Evolutionary conservation across 2,888 invertebrate species (phyloP).

Genomic region (Epistrophe grossulariae): DNA sequence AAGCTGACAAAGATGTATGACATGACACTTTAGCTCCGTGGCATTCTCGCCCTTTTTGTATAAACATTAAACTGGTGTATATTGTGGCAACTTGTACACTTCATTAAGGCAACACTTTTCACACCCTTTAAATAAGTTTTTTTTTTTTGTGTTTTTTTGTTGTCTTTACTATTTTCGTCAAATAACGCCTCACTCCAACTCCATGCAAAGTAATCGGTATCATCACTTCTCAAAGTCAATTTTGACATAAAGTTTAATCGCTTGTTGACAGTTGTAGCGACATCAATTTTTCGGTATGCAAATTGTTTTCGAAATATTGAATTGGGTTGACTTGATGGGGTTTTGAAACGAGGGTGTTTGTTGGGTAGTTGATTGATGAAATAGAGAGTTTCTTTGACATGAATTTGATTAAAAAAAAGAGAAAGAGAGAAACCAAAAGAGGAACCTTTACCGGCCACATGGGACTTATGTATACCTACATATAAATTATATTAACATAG

Average conservation of each 20-base stretch:
- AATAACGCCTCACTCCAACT: slow-evolving; percentile 10
- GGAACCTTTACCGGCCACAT: slow-evolving; percentile 67
- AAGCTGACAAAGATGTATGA: slow-evolving; percentile 73
- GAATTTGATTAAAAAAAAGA: slow-evolving; percentile 66
- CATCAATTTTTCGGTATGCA: slow-evolving; percentile 75
- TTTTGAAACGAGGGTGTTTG: slow-evolving; percentile 16
- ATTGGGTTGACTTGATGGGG: slow-evolving; percentile 13
- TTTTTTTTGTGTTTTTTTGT: slow-evolving; percentile 44
- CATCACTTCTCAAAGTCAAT: slow-evolving; percentile 72
- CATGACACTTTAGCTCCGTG: slow-evolving; percentile 54
- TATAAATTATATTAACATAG: neutral
- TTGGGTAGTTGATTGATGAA: slow-evolving; percentile 69
- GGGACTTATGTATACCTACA: too few relatives aligned
- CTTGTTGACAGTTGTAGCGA: slow-evolving; percentile 74
- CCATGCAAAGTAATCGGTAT: slow-evolving; percentile 1
- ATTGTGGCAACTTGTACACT: slow-evolving; percentile 67
- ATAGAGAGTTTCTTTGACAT: slow-evolving; percentile 56
- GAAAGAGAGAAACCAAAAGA: neutral
- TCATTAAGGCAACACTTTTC: slow-evolving; percentile 74
- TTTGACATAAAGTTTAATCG: slow-evolving; percentile 75
- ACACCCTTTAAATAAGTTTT: slow-evolving; percentile 73
- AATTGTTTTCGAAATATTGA: slow-evolving; percentile 68
- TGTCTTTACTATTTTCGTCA: slow-evolving; percentile 12
- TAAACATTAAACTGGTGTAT: slow-evolving; percentile 1
- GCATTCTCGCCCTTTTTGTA: slow-evolving; percentile 23